Conservation (phyloP, 2,888 invertebrate genomes). For the Thysanoteuthis rhombus region DNA sequence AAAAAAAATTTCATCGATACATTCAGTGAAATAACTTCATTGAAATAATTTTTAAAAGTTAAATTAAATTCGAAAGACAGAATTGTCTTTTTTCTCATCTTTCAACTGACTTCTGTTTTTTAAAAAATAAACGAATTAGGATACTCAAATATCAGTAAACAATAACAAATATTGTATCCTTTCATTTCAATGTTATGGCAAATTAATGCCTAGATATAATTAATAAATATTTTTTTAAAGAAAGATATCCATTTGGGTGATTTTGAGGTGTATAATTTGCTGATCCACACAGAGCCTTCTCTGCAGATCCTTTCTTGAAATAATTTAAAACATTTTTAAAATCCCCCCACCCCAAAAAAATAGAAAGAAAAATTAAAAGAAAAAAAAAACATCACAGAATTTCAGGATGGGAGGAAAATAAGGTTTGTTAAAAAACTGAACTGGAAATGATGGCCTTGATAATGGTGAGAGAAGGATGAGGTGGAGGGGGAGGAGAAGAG, state of each 20-base stretch:
- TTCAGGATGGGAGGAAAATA: not conserved
- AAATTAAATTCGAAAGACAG: not conserved
- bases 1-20: not conserved
- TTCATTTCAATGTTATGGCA: not conserved
- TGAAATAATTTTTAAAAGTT: not conserved
- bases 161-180: not conserved
- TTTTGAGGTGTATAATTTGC: not conserved
- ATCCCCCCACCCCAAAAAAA: too few relatives aligned
- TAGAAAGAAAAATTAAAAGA: not conserved
- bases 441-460: too few relatives aligned
- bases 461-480: not conserved
- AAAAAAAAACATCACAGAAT: slow-evolving; percentile 12
- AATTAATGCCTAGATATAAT: not conserved
- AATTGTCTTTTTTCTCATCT: too few relatives aligned
- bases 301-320: not conserved
- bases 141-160: not conserved
- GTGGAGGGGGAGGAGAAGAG: not conserved
- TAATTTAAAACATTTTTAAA: too few relatives aligned
- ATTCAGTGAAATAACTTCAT: not conserved
- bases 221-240: not conserved
- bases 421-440: not conserved
- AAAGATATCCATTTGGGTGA: not conserved
- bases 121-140: not conserved
- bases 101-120: not conserved
- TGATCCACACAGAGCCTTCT: not conserved